Evolutionary conservation across 2,113 vertebrate genomes (phyloP), one percentile per base, ranked within the genome.

Genomic region (Beaufortia kweichowensis): DNA sequence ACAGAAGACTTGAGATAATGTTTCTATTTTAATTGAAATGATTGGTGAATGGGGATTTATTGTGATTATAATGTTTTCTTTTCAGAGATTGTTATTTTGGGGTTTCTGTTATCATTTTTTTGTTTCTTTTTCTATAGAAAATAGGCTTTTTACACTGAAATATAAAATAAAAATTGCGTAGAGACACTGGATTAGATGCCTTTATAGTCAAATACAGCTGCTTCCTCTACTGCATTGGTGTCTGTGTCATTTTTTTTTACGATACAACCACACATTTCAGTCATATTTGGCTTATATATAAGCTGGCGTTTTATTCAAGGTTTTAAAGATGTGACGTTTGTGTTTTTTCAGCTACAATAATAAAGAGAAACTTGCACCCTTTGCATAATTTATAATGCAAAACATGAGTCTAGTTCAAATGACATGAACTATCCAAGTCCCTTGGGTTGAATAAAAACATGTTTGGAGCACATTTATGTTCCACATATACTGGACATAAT

Each of bases 71-170:
- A 87, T 82, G 89, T 88, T 90, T 88, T 81, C 84, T 86, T 84
- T 79, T 79, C 86, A 84, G 56, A 88, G 81, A 87, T 77, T 89
- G 82, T 88, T 87, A 78, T 90, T 91, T 90, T 87, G 83, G 83
- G 83, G 84, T 86, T 86, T 84, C 81, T 82, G 82, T 82, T 84
- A 71, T 84, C 15, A 14, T 46, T 21, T 65, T 74, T 67, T 77
- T 48, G 80, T 86, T 72, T n/a, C 8, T 79, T 90, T 92, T 91
- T 89, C 88, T 87, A 85, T 92, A 90, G 86, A 90, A 56, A 89
- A 83, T 91, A 90, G 89, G 84, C 87, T 91, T 92, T 92, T 92
- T 93, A 92, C 92, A 92, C 91, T 93, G 92, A 92, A 91, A 86
- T 87, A 89, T 88, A 86, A 90, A 90, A n/a, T n/a, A 79, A 89